Evolutionary conservation across 37 sponge, comb jelly and placozoan genomes (phyloP).

Genomic region (Halisarca cf. caerulea): DNA sequence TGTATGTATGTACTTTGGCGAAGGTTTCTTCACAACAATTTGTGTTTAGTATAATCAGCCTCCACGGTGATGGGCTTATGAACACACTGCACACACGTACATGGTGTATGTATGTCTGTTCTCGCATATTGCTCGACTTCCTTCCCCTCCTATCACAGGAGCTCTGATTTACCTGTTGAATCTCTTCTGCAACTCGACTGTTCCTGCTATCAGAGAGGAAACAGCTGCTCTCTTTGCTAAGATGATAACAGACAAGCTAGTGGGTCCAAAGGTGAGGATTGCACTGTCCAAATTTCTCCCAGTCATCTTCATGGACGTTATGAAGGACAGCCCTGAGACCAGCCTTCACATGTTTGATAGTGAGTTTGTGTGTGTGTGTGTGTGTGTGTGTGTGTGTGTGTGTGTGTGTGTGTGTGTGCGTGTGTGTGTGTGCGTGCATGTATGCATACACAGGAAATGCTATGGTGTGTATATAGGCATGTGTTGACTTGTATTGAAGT

Average conservation of each 20-base stretch:
- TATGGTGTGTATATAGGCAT: no score
- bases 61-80: no score
- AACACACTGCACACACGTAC: no score
- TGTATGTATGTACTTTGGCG: no score
- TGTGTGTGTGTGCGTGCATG: no score
- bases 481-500: no score
- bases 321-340: constrained; percentile 96
- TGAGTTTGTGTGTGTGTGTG: constrained; percentile 25
- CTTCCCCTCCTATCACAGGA: constrained; percentile 43
- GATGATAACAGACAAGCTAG: constrained; percentile 98
- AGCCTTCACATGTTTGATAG: constrained; percentile 98
- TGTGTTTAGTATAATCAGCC: no score
- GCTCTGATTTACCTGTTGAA: constrained; percentile 96
- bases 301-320: constrained; percentile 96
- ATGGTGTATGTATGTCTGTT: no score
- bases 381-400: no score
- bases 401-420: no score
- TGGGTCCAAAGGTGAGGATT: constrained; percentile 97
- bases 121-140: background rate
- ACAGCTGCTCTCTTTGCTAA: constrained; percentile 93
- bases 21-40: no score
- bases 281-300: constrained; percentile 96
- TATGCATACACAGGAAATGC: no score
- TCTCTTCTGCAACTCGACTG: constrained; percentile 95
- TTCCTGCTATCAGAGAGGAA: constrained; percentile 84